Conservation (phyloP, 2,888 invertebrate species). For the Brachynemurus nebulosus region DNA sequence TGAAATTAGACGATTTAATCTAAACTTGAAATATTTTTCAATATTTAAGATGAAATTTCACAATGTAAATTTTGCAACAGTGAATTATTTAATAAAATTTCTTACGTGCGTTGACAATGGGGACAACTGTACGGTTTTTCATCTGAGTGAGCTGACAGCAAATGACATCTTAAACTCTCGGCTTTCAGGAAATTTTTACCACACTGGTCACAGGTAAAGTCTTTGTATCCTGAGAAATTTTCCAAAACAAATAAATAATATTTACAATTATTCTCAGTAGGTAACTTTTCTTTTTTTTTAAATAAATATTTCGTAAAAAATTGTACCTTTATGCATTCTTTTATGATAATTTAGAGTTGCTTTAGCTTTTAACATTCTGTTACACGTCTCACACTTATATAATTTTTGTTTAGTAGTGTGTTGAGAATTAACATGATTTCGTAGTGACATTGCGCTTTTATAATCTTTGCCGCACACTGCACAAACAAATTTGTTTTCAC, state of each 20-base stretch:
- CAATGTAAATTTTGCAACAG: no score
- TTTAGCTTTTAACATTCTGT: conserved; percentile 42
- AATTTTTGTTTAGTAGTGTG: conserved; percentile 32
- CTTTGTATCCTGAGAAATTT: neutral
- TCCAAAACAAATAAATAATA: neutral
- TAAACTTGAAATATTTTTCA: no score
- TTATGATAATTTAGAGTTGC: conserved; percentile 56
- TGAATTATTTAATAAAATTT: no score
- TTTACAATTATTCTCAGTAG: neutral
- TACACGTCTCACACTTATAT: conserved; percentile 42
- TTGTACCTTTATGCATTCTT: conserved; percentile 36
- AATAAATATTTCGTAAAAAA: neutral
- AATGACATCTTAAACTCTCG: neutral
- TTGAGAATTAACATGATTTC: conserved; percentile 39
- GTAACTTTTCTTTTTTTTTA: no score
- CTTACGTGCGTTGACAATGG: neutral
- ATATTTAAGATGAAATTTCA: no score
- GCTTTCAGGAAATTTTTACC: neutral
- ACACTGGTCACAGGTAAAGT: neutral
- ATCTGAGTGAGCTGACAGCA: neutral
- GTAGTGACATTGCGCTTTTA: conserved; percentile 39
- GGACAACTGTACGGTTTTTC: neutral
- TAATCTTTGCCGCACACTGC: conserved; percentile 42
- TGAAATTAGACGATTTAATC: no score
- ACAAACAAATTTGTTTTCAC: conserved; percentile 36